phyloP scores from a whole-genome alignment of 2,888 invertebrate species.

The Strigamia crassipes region DNA sequence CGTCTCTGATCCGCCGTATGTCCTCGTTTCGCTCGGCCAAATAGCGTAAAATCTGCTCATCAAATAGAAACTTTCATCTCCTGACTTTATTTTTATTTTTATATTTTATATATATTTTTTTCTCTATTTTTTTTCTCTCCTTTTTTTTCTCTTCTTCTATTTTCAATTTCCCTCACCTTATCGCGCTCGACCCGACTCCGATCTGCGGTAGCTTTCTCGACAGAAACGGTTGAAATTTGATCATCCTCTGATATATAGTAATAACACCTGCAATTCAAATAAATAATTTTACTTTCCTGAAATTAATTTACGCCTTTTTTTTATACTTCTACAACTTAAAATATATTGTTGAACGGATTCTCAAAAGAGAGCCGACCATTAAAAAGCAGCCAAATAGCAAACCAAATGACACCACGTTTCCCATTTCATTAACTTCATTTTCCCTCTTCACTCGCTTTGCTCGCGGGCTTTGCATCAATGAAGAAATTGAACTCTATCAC shows the following conservation, averaged over 20 bases:
- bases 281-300: background rate
- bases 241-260: constrained; percentile 5
- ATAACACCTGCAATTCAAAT: background rate
- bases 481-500: constrained; percentile 23
- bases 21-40: constrained; percentile 17
- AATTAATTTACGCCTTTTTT: background rate
- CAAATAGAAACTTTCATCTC: constrained; percentile 30
- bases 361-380: background rate
- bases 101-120: background rate
- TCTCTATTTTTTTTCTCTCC: background rate
- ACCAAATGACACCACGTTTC: background rate
- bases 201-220: background rate
- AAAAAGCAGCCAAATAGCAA: constrained; percentile 1
- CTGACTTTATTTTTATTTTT: constrained; percentile 14
- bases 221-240: constrained; percentile 15
- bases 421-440: constrained; percentile 30
- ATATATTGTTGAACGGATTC: background rate
- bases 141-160: background rate
- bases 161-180: background rate
- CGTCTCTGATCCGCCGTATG: constrained; percentile 27
- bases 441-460: background rate
- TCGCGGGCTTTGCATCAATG: background rate
- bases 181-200: background rate
- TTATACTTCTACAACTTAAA: background rate
- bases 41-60: constrained; percentile 15